Evolutionary conservation across 2,888 invertebrate genomes (phyloP).

Genomic region (Orthonevra nobilis): DNA sequence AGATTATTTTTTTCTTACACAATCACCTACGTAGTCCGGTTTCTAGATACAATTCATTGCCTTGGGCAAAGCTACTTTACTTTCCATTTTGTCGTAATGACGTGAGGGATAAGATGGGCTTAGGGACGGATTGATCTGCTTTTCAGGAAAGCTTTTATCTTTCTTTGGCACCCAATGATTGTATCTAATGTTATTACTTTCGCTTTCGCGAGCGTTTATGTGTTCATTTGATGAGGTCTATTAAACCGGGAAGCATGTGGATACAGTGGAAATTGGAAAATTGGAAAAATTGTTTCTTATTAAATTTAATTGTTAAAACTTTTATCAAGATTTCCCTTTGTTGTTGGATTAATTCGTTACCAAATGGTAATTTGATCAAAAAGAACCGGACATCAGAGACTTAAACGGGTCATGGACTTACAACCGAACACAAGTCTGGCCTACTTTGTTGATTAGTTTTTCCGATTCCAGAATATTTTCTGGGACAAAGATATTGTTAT

Average conservation of each 20-base stretch:
- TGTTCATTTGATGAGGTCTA: slow-evolving; percentile 11
- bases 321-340: too few species aligned
- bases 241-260: slow-evolving; percentile 4
- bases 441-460: too few species aligned
- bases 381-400: too few species aligned
- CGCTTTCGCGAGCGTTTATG: neutral
- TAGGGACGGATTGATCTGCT: neutral
- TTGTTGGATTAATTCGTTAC: too few species aligned
- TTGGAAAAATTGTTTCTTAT: too few species aligned
- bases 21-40: slow-evolving; percentile 26
- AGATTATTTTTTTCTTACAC: slow-evolving; percentile 3
- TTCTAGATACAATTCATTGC: slow-evolving; percentile 10
- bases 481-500: too few species aligned
- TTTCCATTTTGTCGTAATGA: slow-evolving; percentile 4
- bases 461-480: too few species aligned
- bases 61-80: slow-evolving; percentile 13
- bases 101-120: neutral
- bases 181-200: slow-evolving; percentile 12
- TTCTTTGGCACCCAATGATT: slow-evolving; percentile 10
- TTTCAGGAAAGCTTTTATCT: too few species aligned
- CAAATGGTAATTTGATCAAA: too few species aligned
- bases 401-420: too few species aligned
- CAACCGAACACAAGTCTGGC: too few species aligned
- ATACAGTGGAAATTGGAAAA: neutral
- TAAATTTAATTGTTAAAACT: too few species aligned